Conservation (phyloP, 2,113 vertebrate species). For the Lichenostomus cassidix region DNA sequence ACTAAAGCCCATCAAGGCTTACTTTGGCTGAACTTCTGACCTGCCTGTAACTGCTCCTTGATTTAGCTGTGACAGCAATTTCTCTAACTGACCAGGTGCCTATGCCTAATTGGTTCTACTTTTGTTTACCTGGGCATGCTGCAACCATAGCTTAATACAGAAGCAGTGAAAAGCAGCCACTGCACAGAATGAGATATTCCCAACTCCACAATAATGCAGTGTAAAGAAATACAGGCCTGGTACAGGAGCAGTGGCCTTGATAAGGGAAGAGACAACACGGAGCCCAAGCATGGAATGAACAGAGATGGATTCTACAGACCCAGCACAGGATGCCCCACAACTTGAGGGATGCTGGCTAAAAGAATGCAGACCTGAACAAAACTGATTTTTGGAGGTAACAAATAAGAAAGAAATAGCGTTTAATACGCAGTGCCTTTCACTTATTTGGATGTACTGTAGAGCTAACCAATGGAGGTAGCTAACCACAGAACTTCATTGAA, state of each 20-base stretch:
- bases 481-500: neutral
- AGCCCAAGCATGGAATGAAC: accelerated
- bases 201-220: accelerated
- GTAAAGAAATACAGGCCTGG: neutral
- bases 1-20: neutral
- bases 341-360: accelerated
- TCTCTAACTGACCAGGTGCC: neutral
- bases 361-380: neutral
- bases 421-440: neutral
- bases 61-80: conserved; percentile 7
- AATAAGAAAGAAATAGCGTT: neutral
- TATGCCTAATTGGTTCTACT: neutral
- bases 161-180: neutral
- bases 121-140: neutral
- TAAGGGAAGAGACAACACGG: neutral
- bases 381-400: neutral
- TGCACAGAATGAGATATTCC: neutral
- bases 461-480: neutral
- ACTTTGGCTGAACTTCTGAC: conserved; percentile 14
- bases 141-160: neutral
- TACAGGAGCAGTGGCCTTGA: neutral
- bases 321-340: accelerated
- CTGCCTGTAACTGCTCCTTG: neutral
- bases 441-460: neutral
- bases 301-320: neutral